Evolutionary conservation across 2,113 vertebrate genomes (phyloP), one percentile per base, ranked within the genome.

Genomic region (Oreochromis tanganicae): DNA sequence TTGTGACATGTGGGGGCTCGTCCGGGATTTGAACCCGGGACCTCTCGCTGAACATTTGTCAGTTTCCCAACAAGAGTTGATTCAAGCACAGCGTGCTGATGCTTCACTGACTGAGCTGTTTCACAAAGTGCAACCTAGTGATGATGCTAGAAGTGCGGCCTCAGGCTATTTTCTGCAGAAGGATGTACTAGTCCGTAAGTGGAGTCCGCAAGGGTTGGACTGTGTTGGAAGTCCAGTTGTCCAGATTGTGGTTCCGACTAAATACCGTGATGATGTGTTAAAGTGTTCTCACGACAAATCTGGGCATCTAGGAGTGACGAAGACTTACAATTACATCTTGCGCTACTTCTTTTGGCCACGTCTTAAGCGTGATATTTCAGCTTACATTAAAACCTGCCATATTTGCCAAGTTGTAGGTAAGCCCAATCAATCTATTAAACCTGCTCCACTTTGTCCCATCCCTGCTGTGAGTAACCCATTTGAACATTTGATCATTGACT

Each of bases 21-120:
- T 92, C 91, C 85, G 96, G 96, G 96, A 96, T 96, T 96, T 96
- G 96, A 96, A 96, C 95, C 96, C 95, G 95, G 95, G 96, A 96
- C 95, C 94, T 95, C 92, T 95, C 92, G 21, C 21, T 32, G 32
- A 32, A 32, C 32, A 32, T 32, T 32, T 50, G 5, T 7, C 6
- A 7, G 14, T 17, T 17, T 17, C 12, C 16, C 48, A 50, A 3
- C 48, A 50, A 16, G 16, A 50, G 48, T 14, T 48, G 16, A 13
- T 43, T 17, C 48, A 50, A 14, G 48, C 16, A 9, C 8, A 52
- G 17, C 4, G 7, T 19, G 46, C 13, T 48, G 5, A 19, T n/a
- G 4, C 17, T n/a, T 4, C 17, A 2, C 19, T n/a, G 50, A 11
- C 27, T n/a, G 14, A 66, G 17, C 61, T 66, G 9, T 66, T 12